Evolutionary conservation across 2,113 vertebrate species (phyloP), one percentile per base, ranked within the genome.

Genomic region (Perca fluviatilis): DNA sequence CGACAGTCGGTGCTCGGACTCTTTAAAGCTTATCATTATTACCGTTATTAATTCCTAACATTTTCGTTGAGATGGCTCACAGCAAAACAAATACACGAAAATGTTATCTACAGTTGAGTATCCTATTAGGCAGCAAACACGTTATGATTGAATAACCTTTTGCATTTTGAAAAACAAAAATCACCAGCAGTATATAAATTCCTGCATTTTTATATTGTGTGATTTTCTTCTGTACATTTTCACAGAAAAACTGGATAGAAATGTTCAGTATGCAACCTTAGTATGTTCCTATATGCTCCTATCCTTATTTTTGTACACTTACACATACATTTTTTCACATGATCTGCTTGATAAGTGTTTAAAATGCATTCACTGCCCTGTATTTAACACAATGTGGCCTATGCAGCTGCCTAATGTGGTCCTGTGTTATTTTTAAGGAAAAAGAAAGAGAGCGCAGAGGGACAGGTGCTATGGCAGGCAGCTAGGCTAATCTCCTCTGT

Each of bases 401-500:
- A 18, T 54, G 18, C 73, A 62, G 64, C 60, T 57, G 61, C 60
- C 23, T 62, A 43, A 54, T 71, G 76, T 84, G 80, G 82, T 49
- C 74, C 40, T 47, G 56, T 90, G 67, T 88, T 87, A 95, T 96
- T 96, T 96, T 97, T 77, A 78, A 70, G 76, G 69, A 27, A 3
- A 82, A 74, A 80, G 61, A 82, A 77, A 80, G 57, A 54, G 69
- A 46, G 43, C 74, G 65, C 11, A 47, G 85, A 89, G 70, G 86
- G 91, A 84, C 90, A 91, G 92, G 92, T 93, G 92, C 85, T 84
- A 65, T 82, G 83, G 89, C 83, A 89, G 83, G 66, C 85, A 43
- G 81, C 90, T 72, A 83, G 86, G 87, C 90, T 94, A 91, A 92
- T 91, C 91, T 90, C 73, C 74, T 80, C 88, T 85, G 86, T 87